Evolutionary conservation across 2,113 vertebrate species (phyloP).

Genomic region (Hydrolagus affinis): DNA sequence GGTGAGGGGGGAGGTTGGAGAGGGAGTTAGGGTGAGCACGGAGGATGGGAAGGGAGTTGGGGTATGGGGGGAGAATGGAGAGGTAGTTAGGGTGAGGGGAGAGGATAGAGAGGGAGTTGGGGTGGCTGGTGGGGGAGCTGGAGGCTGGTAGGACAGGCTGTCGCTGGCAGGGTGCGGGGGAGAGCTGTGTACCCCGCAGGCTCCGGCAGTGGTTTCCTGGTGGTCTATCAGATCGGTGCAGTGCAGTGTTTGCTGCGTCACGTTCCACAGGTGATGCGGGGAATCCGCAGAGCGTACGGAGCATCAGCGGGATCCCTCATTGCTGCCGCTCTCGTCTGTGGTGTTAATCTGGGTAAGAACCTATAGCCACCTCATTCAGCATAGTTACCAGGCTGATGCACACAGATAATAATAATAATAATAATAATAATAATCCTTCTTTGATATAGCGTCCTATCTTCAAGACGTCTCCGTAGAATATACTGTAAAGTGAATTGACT

Average conservation of each 20-base stretch:
- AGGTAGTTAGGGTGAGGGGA: neutral
- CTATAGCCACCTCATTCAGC: neutral
- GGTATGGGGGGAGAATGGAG: neutral
- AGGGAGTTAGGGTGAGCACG: no score
- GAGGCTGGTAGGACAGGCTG: neutral
- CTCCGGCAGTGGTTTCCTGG: conserved; percentile 70
- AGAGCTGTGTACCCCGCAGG: neutral
- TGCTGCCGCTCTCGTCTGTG: conserved; percentile 64
- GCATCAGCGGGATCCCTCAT: conserved; percentile 66
- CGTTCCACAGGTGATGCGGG: conserved; percentile 53
- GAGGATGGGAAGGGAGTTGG: neutral
- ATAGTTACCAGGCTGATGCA: neutral
- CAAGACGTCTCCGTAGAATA: neutral
- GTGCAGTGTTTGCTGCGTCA: conserved; percentile 57
- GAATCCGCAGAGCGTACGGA: conserved; percentile 58
- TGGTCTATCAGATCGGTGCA: conserved; percentile 68
- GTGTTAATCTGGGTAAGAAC: conserved; percentile 53
- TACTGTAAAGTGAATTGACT: no score
- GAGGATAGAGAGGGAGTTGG: neutral
- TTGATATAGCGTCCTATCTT: neutral
- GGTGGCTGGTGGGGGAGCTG: no score
- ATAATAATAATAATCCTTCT: neutral
- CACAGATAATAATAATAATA: neutral
- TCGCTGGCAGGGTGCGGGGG: neutral
- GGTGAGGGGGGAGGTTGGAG: no score